Percentiles rank a stretch among this genome's conserved stretches.
Evolutionary conservation across 2,113 vertebrate species (phyloP).

Genomic region (Larimichthys polyactis): DNA sequence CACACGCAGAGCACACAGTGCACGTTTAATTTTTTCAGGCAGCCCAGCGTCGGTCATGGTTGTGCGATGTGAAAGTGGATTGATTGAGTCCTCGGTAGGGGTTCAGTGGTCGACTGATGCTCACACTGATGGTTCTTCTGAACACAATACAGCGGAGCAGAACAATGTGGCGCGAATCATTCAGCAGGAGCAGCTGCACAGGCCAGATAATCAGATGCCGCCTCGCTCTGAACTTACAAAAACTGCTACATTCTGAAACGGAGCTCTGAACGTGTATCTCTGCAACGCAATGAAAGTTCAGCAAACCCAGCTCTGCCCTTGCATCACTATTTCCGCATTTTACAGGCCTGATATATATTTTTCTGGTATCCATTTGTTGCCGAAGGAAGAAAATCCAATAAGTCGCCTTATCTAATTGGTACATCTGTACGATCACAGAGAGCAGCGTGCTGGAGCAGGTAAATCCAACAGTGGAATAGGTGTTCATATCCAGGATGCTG

Average conservation of each 20-base stretch:
- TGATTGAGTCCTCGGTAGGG: conserved; percentile 57
- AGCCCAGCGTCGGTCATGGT: conserved; percentile 34
- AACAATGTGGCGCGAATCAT: conserved; percentile 63
- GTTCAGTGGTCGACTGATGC: conserved; percentile 58
- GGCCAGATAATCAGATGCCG: conserved; percentile 56
- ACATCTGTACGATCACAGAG: neutral
- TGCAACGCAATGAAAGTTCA: neutral
- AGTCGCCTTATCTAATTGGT: neutral
- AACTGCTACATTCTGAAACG: conserved; percentile 12
- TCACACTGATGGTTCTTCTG: conserved; percentile 52
- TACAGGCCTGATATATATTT: neutral
- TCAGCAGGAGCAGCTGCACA: conserved; percentile 60
- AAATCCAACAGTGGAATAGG: neutral
- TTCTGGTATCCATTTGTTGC: neutral
- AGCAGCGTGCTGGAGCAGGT: neutral
- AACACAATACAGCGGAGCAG: conserved; percentile 48
- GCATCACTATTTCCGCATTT: neutral
- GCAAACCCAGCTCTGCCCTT: neutral
- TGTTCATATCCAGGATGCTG: conserved; percentile 5
- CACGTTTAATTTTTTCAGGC: conserved; percentile 17
- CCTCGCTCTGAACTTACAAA: conserved; percentile 21
- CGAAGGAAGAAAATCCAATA: neutral
- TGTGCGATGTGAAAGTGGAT: conserved; percentile 63
- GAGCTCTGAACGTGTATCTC: neutral
- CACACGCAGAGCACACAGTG: neutral